phyloP scores from a whole-genome alignment of 2,888 invertebrate genomes.

The Melanostoma scalare region DNA sequence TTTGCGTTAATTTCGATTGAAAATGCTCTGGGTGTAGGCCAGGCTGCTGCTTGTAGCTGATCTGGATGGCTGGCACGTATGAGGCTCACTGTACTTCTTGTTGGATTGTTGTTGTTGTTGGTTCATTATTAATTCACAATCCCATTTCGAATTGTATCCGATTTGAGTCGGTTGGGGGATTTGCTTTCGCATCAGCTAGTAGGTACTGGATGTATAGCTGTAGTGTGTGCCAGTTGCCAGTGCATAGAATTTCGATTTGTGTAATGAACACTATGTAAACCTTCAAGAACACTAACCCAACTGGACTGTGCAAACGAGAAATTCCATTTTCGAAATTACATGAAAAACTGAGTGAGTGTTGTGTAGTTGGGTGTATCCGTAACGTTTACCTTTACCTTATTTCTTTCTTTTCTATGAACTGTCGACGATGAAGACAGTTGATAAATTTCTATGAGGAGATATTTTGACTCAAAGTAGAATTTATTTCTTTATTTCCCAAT shows the following conservation, averaged over 20 bases:
- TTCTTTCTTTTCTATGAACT: constrained; percentile 48
- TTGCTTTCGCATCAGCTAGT: constrained; percentile 26
- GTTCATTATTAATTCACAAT: constrained; percentile 81
- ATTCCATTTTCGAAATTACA: constrained; percentile 69
- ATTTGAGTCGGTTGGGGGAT: constrained; percentile 79
- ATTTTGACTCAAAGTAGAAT: constrained; percentile 79
- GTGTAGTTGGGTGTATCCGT: constrained; percentile 38
- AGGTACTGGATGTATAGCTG: no score
- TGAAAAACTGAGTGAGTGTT: constrained; percentile 14
- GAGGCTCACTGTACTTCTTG: constrained; percentile 31
- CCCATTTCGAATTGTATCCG: constrained; percentile 80
- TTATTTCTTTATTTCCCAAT: constrained; percentile 75
- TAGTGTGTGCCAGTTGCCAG: constrained; percentile 74
- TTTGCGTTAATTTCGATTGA: constrained; percentile 64
- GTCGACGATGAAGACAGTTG: constrained; percentile 74
- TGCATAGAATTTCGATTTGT: constrained; percentile 74
- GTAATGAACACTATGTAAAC: constrained; percentile 65
- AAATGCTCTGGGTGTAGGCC: constrained; percentile 65
- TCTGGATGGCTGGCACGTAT: constrained; percentile 72
- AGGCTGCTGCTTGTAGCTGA: constrained; percentile 40
- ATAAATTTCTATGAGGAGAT: constrained; percentile 79
- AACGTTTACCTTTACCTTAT: constrained; percentile 9
- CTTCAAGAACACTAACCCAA: constrained; percentile 5
- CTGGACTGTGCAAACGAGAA: constrained; percentile 14
- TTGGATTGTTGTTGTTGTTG: constrained; percentile 63